Percentiles rank a stretch among this genome's conserved stretches.
phyloP scores from a whole-genome alignment of 2,797 vertebrate genomes.

The Sardinella longiceps region DNA sequence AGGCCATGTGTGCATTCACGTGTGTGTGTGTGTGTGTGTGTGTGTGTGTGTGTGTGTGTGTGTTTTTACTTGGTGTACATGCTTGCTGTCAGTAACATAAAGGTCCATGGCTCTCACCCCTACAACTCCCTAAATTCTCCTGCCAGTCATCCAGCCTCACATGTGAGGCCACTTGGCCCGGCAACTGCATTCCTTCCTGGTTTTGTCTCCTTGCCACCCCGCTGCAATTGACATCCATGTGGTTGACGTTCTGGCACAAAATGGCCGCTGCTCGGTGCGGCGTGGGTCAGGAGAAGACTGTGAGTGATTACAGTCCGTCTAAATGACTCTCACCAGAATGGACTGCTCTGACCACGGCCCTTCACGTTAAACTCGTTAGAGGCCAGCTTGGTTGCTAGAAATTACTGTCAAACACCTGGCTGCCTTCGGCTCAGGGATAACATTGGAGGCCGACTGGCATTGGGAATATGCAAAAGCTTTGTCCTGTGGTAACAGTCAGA shows the following conservation, averaged over 20 bases:
- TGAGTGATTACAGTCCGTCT: constrained; percentile 44
- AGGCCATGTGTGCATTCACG: constrained; percentile 33
- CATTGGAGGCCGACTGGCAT: neutral
- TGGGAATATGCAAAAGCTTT: neutral
- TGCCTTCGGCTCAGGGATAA: neutral
- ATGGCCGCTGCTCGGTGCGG: constrained; percentile 37
- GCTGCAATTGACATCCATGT: constrained; percentile 42
- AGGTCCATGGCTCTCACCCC: constrained; percentile 30
- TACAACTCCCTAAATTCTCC: constrained; percentile 40
- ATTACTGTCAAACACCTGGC: constrained; percentile 12
- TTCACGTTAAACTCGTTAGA: constrained; percentile 8
- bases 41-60: neutral
- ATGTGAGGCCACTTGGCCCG: constrained; percentile 41
- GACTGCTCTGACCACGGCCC: constrained; percentile 12
- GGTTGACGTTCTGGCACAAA: constrained; percentile 47
- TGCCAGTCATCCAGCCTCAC: constrained; percentile 36
- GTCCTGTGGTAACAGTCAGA: neutral
- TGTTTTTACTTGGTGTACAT: neutral
- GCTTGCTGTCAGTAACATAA: constrained; percentile 26
- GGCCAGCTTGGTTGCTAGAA: neutral
- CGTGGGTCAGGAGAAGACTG: constrained; percentile 33
- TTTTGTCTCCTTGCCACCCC: constrained; percentile 48
- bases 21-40: neutral
- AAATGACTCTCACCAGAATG: constrained; percentile 17
- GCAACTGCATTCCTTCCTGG: constrained; percentile 42